Evolutionary conservation across 2,797 vertebrate species (phyloP), one percentile per base, ranked within the genome.

Genomic region (Myotis findleyi): DNA sequence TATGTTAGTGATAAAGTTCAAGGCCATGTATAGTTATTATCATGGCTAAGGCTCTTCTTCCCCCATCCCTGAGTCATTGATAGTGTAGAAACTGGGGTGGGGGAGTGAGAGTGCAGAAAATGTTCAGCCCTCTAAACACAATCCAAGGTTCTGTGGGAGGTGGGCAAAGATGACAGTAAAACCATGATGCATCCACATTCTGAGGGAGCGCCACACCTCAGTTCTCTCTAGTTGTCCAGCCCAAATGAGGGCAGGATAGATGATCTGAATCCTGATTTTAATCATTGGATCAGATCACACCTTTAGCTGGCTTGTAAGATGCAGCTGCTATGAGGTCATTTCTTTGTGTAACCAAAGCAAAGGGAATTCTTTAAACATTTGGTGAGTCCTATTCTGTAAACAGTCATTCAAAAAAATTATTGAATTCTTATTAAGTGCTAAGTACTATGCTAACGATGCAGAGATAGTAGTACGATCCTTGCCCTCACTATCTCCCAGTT

Each of bases 311-410:
- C 51, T 66, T 75, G 59, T 72, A 90, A 88, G 18, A 64, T 25
- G 17, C 1, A 53, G 16, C 44, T 82, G 27, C 44, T 82, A 6
- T 25, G 36, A 87, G 51, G 18, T 4, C 36, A 33, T 80, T 5
- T 77, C 62, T 71, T 44, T 86, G 23, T 86, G 49, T 89, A 85
- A 33, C 38, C 82, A 84, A 83, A 95, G 75, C 47, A 91, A 80
- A 79, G 20, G n/a, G 47, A 75, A 30, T 30, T 59, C 49, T 66
- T 53, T 1, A 59, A 87, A 68, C n/a, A 79, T 69, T 95, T 88
- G 18, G 10, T 25, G 38, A 87, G 7, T 87, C 13, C 13, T 53
- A 12, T 41, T 89, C 81, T 87, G 25, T 90, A 80, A 96, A 90
- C n/a, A 44, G 6, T 41, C 33, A 47, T 47, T 47, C 47, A 47